Conservation (phyloP, 2,113 vertebrate species). For the Tylochromis polylepis region DNA sequence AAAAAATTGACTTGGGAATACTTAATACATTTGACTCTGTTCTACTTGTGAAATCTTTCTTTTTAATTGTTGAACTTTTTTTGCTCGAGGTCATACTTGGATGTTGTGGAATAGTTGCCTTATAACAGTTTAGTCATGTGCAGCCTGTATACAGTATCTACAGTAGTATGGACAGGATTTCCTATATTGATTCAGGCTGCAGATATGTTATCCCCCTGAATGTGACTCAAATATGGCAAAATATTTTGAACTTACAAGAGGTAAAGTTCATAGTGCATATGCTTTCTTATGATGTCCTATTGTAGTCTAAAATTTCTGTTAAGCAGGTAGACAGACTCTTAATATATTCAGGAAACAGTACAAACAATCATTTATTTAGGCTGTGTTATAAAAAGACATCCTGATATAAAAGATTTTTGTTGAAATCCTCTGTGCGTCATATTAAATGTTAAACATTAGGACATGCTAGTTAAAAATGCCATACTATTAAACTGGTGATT, state of each 20-base stretch:
- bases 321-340: neutral
- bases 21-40: neutral
- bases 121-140: neutral
- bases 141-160: neutral
- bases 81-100: neutral
- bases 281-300: neutral
- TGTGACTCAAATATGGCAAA: neutral
- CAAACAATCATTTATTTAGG: neutral
- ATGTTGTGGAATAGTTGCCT: neutral
- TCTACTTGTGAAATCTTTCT: too few relatives aligned
- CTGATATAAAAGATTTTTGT: neutral
- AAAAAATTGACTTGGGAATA: neutral
- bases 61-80: neutral
- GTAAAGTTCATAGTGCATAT: neutral
- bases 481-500: neutral
- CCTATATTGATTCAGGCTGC: conserved; percentile 4
- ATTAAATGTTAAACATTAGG: neutral
- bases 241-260: neutral
- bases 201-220: neutral
- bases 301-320: neutral
- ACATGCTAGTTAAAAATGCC: neutral
- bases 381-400: neutral
- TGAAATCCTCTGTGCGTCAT: neutral
- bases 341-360: neutral
- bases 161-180: neutral